Evolutionary conservation across 2,113 vertebrate species (phyloP).

Genomic region (Nicator chloris): DNA sequence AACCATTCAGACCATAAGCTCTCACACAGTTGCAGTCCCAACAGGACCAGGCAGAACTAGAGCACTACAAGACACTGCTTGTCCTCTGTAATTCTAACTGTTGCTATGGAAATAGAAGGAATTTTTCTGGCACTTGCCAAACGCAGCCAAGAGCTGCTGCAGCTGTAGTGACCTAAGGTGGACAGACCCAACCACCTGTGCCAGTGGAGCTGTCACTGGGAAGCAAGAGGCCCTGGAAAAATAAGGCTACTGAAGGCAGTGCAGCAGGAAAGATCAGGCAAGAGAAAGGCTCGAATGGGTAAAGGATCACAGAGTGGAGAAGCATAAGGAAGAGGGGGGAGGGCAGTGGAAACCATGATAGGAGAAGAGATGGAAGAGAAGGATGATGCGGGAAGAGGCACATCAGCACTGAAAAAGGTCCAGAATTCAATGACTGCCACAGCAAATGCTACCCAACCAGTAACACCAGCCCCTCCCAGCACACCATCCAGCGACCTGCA

Average conservation of each 20-base stretch:
- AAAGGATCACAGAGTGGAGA: background rate
- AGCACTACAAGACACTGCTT: background rate
- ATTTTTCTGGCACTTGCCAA: background rate
- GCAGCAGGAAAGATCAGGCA: background rate
- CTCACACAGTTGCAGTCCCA: background rate
- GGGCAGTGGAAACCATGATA: fast-evolving
- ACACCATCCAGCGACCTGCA: background rate
- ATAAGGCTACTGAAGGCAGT: background rate
- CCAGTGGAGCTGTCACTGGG: background rate
- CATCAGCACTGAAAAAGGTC: background rate
- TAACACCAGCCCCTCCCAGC: background rate
- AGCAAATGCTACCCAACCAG: background rate
- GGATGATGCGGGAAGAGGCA: fast-evolving
- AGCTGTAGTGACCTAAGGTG: background rate
- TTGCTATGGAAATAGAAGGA: background rate
- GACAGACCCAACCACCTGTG: background rate
- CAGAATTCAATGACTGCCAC: background rate
- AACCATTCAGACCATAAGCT: background rate
- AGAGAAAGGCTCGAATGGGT: background rate
- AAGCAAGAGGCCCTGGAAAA: background rate
- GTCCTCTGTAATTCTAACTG: background rate
- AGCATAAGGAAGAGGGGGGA: background rate
- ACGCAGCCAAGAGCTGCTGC: background rate
- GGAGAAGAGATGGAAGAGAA: background rate
- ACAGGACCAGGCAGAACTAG: background rate